Percentiles rank a stretch among this genome's conserved stretches.
These are phyloP conservation scores for Acanthosepion esculentum DNA, from an alignment of 2,888 invertebrate genomes.

Conservation along the genomic window DNA sequence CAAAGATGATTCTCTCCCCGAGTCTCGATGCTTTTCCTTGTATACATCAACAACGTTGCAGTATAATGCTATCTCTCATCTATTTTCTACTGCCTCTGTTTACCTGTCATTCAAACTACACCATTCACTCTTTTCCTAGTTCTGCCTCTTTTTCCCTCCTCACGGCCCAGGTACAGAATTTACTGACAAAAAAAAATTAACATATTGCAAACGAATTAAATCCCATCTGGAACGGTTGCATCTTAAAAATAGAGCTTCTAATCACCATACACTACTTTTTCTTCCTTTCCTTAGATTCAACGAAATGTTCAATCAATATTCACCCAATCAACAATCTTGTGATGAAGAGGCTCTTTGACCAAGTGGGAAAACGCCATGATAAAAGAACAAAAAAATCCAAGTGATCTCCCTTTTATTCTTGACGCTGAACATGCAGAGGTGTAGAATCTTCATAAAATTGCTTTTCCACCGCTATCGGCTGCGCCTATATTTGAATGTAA, in stretches of 20 bases:
- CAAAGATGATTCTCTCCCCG: too few relatives aligned
- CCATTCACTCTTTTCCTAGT: too few relatives aligned
- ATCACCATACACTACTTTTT: not conserved
- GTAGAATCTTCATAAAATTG: not conserved
- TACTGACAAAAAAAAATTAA: not conserved
- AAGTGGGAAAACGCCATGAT: not conserved
- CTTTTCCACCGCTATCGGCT: not conserved
- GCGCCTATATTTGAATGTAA: not conserved
- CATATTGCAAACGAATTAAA: not conserved
- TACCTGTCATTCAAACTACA: not conserved
- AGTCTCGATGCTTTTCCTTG: too few relatives aligned
- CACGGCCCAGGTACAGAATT: not conserved
- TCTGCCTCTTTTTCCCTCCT: not conserved
- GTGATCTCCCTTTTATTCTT: too few relatives aligned
- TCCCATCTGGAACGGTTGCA: not conserved
- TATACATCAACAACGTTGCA: not conserved
- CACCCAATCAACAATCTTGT: slow-evolving; percentile 8
- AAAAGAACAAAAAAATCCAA: not conserved
- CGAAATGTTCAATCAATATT: not conserved
- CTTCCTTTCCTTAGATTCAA: too few relatives aligned
- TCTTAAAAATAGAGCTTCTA: not conserved
- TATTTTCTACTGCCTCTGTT: not conserved
- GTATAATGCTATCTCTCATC: not conserved
- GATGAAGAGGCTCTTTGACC: not conserved
- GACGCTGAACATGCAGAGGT: not conserved